These are phyloP conservation scores for Parapristionchus giblindavisi DNA, from an alignment of 2,888 invertebrate species.

Conservation along the genomic window DNA sequence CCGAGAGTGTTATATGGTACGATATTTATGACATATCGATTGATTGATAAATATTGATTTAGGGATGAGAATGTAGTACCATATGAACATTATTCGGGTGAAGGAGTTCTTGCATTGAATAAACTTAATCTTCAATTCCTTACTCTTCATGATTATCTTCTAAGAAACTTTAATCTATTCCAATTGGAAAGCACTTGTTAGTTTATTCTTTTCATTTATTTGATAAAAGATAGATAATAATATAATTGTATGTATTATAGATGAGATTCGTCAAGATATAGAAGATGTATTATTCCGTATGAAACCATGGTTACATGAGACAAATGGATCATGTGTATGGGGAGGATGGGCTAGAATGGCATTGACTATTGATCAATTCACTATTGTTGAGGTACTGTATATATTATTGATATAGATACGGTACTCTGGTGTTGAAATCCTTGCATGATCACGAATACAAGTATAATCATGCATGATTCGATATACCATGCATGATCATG, in stretches of 20 bases:
- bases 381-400: slow-evolving; percentile 81
- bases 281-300: slow-evolving; percentile 94
- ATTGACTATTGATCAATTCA: slow-evolving; percentile 88
- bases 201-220: neutral
- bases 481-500: too few species aligned
- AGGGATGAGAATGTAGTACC: slow-evolving; percentile 95
- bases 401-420: neutral
- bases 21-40: neutral
- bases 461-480: too few species aligned
- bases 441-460: too few species aligned
- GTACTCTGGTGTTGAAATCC: neutral
- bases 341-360: slow-evolving; percentile 99
- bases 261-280: slow-evolving; percentile 97
- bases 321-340: slow-evolving; percentile 77
- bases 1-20: slow-evolving; percentile 92
- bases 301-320: slow-evolving; percentile 83
- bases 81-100: slow-evolving; percentile 93
- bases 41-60: neutral
- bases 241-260: slow-evolving; percentile 83
- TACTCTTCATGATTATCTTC: slow-evolving; percentile 94
- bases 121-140: slow-evolving; percentile 97
- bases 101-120: slow-evolving; percentile 85
- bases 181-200: slow-evolving; percentile 93
- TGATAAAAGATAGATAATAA: neutral
- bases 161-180: slow-evolving; percentile 96